phyloP scores from a whole-genome alignment of 2,113 vertebrate genomes.

The Hoplias malabaricus region DNA sequence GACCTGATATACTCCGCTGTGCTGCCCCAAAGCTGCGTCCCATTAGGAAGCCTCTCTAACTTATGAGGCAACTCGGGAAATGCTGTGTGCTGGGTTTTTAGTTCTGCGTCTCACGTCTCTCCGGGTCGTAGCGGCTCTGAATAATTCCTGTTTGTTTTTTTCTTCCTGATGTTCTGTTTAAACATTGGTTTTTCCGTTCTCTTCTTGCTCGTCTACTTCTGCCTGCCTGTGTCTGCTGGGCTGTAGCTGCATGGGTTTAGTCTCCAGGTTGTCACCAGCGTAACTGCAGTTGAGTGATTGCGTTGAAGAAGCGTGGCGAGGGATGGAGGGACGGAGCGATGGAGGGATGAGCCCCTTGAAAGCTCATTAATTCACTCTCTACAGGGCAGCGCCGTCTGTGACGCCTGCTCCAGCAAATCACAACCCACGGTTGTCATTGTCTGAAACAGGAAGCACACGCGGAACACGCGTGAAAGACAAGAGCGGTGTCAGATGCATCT shows the following conservation, averaged over 20 bases:
- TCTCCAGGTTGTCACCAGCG: slow-evolving; percentile 50
- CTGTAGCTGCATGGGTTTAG: slow-evolving; percentile 49
- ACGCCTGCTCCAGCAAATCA: slow-evolving; percentile 12
- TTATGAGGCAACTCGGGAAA: not conserved
- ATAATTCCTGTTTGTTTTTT: not conserved
- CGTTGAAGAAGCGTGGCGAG: not conserved
- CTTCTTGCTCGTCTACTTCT: slow-evolving; percentile 36
- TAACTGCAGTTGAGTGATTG: slow-evolving; percentile 46
- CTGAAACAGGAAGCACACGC: slow-evolving; percentile 1
- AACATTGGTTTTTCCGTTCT: slow-evolving; percentile 43
- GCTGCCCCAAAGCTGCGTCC: not conserved
- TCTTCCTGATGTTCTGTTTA: slow-evolving; percentile 44
- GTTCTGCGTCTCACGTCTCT: too few species aligned
- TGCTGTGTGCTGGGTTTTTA: too few species aligned
- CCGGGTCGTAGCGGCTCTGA: too few species aligned
- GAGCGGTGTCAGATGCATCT: not conserved
- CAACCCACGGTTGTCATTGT: not conserved
- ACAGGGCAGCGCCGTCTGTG: not conserved
- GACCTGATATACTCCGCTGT: not conserved
- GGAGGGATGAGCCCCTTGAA: slow-evolving; percentile 28
- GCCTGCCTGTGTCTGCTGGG: slow-evolving; percentile 47
- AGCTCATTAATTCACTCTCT: slow-evolving; percentile 33
- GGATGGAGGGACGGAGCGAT: not conserved
- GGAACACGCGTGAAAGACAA: not conserved
- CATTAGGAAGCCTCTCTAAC: not conserved